Base-by-base conservation (phyloP, 2,888 invertebrate genomes). In the Rhorus exstirpatorius region DNA sequence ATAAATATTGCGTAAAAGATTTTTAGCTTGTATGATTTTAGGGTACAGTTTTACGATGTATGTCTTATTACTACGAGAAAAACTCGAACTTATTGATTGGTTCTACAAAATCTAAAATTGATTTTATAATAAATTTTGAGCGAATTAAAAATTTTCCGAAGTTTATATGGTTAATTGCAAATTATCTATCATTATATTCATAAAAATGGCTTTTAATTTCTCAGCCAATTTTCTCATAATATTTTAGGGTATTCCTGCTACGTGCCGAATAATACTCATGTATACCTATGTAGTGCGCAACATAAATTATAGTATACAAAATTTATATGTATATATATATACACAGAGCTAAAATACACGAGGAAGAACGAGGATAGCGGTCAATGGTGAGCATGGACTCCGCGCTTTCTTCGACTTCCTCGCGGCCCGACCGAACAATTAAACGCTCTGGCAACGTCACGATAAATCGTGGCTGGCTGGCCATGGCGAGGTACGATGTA, bases 381-480 rank as follows among this genome's bases (percentile, higher is more conserved):
- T 80, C 80, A 76, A 76, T 51, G 68, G 63, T 58, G 75, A 74
- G 81, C 46, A 41, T 31, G 67, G 71, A 72, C 67, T 65, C 55
- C 70, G 70, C 68, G 74, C 67, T 74, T 71, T 81, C 83, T 80
- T 81, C 80, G 83, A 80, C 79, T 81, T 78, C 74, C 60, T 79
- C 76, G 82, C 71, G 75, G 79, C 79, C 81, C 81, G 58, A 76
- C 70, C 53, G 85, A 84, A 86, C 86, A 86, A 86, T 86, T 86
- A 86, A 86, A 86, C 83, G 85, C 85, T 85, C 84, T 79, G 83
- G 84, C 83, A 84, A 86, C 86, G 84, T 79, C 80, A 85, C 85
- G 84, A 84, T 86, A 86, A 86, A 86, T 86, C 84, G 86, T 84
- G 83, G 85, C 84, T 80, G 77, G 81, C 78, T 58, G n/a, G 71